These are phyloP conservation scores for Gambusia yucatana DNA, from an alignment of 2,797 vertebrate species.

Conservation along the genomic window DNA sequence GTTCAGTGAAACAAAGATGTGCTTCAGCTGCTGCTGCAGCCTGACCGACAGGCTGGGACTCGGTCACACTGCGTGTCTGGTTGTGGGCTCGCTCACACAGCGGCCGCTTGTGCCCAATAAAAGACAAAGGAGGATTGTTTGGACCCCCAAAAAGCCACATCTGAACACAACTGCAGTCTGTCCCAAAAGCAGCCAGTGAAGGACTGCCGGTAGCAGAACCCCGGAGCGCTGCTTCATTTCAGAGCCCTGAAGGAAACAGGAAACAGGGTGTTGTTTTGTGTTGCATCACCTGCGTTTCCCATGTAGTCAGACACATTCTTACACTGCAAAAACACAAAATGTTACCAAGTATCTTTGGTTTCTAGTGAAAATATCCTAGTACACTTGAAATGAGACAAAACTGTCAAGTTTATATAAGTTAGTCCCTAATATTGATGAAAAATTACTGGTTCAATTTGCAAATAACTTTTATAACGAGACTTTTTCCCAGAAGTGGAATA, in stretches of 20 bases:
- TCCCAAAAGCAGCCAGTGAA: conserved; percentile 51
- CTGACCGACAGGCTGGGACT: conserved; percentile 34
- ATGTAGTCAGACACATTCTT: not conserved
- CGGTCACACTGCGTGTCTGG: conserved; percentile 46
- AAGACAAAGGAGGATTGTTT: conserved; percentile 77
- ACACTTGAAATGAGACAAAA: no score
- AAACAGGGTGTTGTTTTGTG: not conserved
- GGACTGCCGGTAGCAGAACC: conserved; percentile 33
- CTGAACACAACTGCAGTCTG: conserved; percentile 50
- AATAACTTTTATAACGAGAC: no score
- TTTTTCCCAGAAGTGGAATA: no score
- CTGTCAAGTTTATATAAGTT: no score
- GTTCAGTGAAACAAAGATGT: conserved; percentile 47
- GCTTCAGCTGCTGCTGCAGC: conserved; percentile 43
- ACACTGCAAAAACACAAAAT: not conserved
- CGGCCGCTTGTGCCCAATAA: conserved; percentile 66
- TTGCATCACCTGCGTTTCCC: not conserved
- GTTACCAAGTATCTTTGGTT: no score
- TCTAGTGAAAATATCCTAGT: no score
- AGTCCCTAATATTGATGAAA: no score
- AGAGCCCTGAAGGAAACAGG: not conserved
- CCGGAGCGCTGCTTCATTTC: not conserved
- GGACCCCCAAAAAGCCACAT: conserved; percentile 46
- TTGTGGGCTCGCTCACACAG: conserved; percentile 72
- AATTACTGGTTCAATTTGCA: no score